Base-by-base conservation (phyloP, 1,140 invertebrate species). In the Drosophila aff. region DNA sequence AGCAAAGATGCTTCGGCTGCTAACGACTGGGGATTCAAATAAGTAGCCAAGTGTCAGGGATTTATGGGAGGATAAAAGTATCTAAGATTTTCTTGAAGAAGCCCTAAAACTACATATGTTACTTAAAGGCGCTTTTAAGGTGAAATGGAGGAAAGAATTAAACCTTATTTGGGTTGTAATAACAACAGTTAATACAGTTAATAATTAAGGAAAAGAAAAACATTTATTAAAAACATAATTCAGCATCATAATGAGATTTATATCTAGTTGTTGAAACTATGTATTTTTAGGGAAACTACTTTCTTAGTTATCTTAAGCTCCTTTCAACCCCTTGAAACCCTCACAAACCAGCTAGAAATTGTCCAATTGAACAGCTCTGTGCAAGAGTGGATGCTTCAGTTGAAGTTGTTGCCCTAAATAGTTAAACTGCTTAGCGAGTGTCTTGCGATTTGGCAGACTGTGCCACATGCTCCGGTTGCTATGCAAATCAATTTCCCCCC, bases 351-450 rank as follows among this genome's bases (percentile, higher is more conserved):
- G 53, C 53, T 57, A n/a, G 36, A 57, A 57, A 57, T 7, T 16
- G 8, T 40, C 52, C 52, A 23, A 38, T 55, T 23, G 4, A 23
- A 38, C 52, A 38, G 18, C 52, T 55, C 63, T 44, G 5, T 16
- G 7, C 21, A 1, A 4, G 21, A 65, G 38, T 33, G 28, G 16
- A 38, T 46, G 57, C 68, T 71, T 44, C 28, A 41, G 36, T 46
- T 23, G 28, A 31, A 11, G 72, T 78, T 81, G 77, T 63, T 86
- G 43, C 61, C 57, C 65, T 79, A 89, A 89, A 90, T 89, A 84
- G 84, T 89, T 89, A 79, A 89, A 89, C 84, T 90, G 85, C 85
- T 89, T 90, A 90, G 85, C 85, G 85, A 55, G 72, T 61, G 68
- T 79, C 82, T 81, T 81, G 58, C 60, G 68, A 68, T 81, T 77